A percentile compares a stretch with the other conserved stretches of the same genome.
Evolutionary conservation across 2,113 vertebrate species (phyloP).

Genomic region (Microcebus murinus): DNA sequence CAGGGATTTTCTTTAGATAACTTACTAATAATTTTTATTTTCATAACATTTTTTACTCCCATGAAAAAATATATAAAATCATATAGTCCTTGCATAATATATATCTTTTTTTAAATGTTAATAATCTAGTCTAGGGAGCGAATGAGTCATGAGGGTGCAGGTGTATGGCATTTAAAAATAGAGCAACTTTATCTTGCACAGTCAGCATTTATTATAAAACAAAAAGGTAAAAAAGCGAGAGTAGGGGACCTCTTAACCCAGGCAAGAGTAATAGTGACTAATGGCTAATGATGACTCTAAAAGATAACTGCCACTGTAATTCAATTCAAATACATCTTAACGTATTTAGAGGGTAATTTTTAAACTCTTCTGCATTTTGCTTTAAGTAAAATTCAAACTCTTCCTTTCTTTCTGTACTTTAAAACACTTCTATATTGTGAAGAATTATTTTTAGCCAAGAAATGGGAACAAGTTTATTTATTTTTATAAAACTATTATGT

Average conservation of each 20-base stretch:
- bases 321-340: constrained; percentile 69
- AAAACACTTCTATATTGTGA: not conserved
- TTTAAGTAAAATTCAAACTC: constrained; percentile 52
- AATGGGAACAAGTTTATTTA: no score
- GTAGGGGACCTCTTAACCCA: not conserved
- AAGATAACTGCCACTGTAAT: constrained; percentile 29
- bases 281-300: not conserved
- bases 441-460: no score
- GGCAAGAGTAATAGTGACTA: constrained; percentile 1
- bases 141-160: not conserved
- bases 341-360: constrained; percentile 45
- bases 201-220: not conserved
- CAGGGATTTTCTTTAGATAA: not conserved
- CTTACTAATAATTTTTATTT: not conserved
- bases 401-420: constrained; percentile 51
- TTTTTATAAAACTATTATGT: constrained; percentile 50
- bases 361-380: constrained; percentile 34
- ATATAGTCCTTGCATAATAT: not conserved
- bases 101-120: not conserved
- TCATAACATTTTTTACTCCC: not conserved
- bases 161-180: not conserved
- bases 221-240: not conserved
- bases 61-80: not conserved
- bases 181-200: not conserved
- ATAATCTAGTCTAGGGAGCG: not conserved